These are phyloP conservation scores for Ips typographus DNA, from an alignment of 1,140 invertebrate genomes.

Conservation along the genomic window DNA sequence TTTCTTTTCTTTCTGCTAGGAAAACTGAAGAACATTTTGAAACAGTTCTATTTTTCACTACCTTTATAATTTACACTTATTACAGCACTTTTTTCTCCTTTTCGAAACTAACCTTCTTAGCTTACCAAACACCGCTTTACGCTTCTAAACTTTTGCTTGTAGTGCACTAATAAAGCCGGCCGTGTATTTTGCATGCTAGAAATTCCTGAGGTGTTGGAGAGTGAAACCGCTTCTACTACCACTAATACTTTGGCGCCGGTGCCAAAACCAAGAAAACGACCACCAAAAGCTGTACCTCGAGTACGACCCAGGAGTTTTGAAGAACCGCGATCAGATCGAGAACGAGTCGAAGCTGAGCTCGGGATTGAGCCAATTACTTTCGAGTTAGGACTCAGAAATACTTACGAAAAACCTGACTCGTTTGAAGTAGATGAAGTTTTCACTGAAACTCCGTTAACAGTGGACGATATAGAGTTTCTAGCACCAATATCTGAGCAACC, in stretches of 20 bases:
- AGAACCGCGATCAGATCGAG: not conserved
- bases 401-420: not conserved
- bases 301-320: not conserved
- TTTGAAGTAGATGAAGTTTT: not conserved
- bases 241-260: conserved; percentile 30
- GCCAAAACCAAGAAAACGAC: conserved; percentile 36
- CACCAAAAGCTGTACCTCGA: conserved; percentile 10
- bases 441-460: not conserved
- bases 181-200: conserved; percentile 51
- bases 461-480: not conserved
- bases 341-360: not conserved
- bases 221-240: conserved; percentile 36
- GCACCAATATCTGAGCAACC: not conserved
- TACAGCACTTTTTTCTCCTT: not conserved
- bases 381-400: not conserved
- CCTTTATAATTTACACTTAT: no score
- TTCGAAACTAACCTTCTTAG: not conserved
- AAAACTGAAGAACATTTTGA: no score
- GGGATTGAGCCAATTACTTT: not conserved
- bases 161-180: conserved; percentile 39
- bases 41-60: no score
- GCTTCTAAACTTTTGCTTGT: conserved; percentile 22
- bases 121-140: not conserved
- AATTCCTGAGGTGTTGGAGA: conserved; percentile 38
- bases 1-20: not conserved